Evolutionary conservation across 1,140 invertebrate genomes (phyloP), one percentile per base, ranked within the genome.

Genomic region (Stegodyphus dumicola): DNA sequence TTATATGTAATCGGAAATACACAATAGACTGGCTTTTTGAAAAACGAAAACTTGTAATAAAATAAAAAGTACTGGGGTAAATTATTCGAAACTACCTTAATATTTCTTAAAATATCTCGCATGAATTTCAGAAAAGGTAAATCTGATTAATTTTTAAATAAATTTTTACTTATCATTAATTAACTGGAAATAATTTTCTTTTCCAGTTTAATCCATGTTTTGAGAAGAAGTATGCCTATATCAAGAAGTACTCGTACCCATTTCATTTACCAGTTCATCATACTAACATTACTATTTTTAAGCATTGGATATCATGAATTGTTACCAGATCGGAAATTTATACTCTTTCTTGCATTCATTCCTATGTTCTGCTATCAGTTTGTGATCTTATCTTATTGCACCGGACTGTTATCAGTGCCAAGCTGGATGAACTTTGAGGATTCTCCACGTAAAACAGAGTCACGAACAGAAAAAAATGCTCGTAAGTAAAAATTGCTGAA

Each of bases 211-310:
- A 1, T 33, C 33, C 33, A 33, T 33, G 33, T 33, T 33, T 33
- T 33, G 33, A 33, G 33, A 3, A 33, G 56, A 48, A 69, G 0
- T 10, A 79, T 79, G 77, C n/a, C 65, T 1, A 10, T 70, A n/a
- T 15, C 17, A 10, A 54, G 15, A 33, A 18, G 7, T n/a, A 49
- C n/a, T 4, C 51, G 66, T 9, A 54, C n/a, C 10, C 77, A 79
- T 15, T 51, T 79, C 7, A 11, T 56, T 10, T 79, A 79, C 49
- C 77, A 79, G 11, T 79, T 70, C 17, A 69, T 79, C 77, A 79
- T 79, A 52, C 15, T 70, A 2, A 54, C 77, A 6, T 9, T 79
- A 51, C 6, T 79, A 5, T 54, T 79, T 11, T 10, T 17, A 2
- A 60, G n/a, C 15, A 66, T 70, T 18, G 67, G 51, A 18, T 70